Conservation (phyloP, 2,113 vertebrate genomes). For the Caracal caracal region DNA sequence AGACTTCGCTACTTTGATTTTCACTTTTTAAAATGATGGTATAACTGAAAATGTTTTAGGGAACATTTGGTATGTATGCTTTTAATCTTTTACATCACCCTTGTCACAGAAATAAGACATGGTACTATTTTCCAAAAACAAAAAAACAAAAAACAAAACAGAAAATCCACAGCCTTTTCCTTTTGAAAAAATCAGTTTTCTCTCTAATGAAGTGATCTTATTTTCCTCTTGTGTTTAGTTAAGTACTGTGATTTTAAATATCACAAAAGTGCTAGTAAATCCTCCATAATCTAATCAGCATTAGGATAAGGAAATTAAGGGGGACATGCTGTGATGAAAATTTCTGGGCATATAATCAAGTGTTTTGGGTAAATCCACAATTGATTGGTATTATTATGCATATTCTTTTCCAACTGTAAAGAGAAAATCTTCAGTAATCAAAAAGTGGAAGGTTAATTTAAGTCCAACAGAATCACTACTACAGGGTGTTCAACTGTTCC, state of each 20-base stretch:
- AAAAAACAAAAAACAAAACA: too few relatives aligned
- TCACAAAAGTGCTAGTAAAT: not conserved
- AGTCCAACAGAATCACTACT: not conserved
- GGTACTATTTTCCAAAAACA: not conserved
- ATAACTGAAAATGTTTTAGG: not conserved
- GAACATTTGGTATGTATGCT: not conserved
- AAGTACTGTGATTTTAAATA: not conserved
- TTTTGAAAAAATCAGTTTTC: not conserved
- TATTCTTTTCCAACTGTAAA: not conserved
- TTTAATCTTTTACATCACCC: not conserved
- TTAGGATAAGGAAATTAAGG: not conserved
- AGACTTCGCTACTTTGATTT: not conserved
- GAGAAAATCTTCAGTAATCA: not conserved
- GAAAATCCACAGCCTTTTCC: not conserved
- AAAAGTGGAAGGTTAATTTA: not conserved
- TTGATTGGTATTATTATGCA: not conserved
- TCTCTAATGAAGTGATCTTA: not conserved
- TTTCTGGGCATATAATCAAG: not conserved
- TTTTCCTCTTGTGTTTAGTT: slow-evolving; percentile 16
- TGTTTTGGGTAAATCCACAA: not conserved
- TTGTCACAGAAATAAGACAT: not conserved
- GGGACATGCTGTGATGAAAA: not conserved
- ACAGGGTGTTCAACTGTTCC: not conserved
- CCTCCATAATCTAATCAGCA: not conserved
- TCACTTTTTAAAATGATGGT: not conserved